These are phyloP conservation scores for Alosa alosa DNA, from an alignment of 2,113 vertebrate species.

Conservation along the genomic window DNA sequence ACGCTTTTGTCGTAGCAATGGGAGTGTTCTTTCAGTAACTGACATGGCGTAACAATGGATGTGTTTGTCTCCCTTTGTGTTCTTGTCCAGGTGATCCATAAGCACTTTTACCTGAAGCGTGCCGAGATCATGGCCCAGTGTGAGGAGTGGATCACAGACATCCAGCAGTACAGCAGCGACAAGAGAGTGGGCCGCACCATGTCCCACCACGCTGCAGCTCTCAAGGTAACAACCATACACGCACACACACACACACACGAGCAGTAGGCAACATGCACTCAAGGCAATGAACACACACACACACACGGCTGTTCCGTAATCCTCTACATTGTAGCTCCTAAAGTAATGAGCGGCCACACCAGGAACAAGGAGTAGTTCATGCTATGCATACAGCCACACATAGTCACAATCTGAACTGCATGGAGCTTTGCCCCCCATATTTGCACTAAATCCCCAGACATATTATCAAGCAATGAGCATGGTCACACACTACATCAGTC, in stretches of 20 bases:
- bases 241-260: neutral
- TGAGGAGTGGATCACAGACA: constrained; percentile 98
- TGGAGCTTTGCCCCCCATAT: neutral
- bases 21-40: neutral
- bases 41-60: neutral
- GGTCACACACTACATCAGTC: neutral
- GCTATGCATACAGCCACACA: neutral
- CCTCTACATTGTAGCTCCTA: too few species aligned
- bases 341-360: too few species aligned
- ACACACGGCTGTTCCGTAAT: neutral
- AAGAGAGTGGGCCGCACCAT: constrained; percentile 97
- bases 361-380: too few species aligned
- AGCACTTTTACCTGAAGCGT: constrained; percentile 98
- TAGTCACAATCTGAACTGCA: neutral
- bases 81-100: constrained; percentile 88
- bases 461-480: neutral
- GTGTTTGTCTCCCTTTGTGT: neutral
- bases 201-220: constrained; percentile 96
- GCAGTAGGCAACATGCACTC: neutral
- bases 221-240: constrained; percentile 79
- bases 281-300: neutral
- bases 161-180: constrained; percentile 99
- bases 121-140: constrained; percentile 96
- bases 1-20: neutral
- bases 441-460: neutral